Evolutionary conservation across 2,797 vertebrate species (phyloP).

Genomic region (Gymnocypris eckloni): DNA sequence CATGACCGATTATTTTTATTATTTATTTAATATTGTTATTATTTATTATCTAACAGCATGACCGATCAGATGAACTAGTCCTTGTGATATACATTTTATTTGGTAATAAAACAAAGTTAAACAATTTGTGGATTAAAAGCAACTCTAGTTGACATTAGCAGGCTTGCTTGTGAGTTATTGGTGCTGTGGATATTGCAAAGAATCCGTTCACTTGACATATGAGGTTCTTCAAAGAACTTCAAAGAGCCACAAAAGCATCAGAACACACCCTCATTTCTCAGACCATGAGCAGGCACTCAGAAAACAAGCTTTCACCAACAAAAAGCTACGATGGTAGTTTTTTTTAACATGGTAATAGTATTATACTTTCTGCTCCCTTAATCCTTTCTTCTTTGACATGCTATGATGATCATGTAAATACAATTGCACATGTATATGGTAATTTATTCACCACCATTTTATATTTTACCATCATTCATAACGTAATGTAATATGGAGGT

Average conservation of each 20-base stretch:
- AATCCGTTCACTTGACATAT: slow-evolving; percentile 23
- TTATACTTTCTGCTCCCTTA: not conserved
- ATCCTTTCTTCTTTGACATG: not conserved
- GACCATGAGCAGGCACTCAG: not conserved
- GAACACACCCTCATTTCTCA: slow-evolving; percentile 19
- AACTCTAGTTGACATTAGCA: not conserved
- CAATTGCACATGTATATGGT: not conserved
- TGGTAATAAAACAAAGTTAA: not conserved
- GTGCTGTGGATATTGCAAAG: slow-evolving; percentile 6
- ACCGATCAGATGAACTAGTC: not conserved
- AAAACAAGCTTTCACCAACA: slow-evolving; percentile 13
- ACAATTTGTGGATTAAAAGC: not conserved
- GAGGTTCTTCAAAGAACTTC: slow-evolving; percentile 18
- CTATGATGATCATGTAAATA: slow-evolving; percentile 1
- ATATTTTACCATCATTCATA: not conserved
- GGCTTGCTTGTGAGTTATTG: not conserved
- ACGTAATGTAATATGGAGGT: not conserved
- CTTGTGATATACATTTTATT: not conserved
- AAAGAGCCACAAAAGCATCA: slow-evolving; percentile 15
- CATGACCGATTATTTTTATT: too few relatives aligned
- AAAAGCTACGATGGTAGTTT: not conserved
- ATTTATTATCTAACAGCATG: not conserved
- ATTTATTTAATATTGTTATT: too few relatives aligned
- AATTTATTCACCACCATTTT: not conserved
- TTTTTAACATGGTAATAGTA: not conserved